Evolutionary conservation across 30 jellyfish, hydroid and myxozoan genomes (phyloP), one percentile per base, ranked within the genome.

Genomic region (Catostylus mosaicus): DNA sequence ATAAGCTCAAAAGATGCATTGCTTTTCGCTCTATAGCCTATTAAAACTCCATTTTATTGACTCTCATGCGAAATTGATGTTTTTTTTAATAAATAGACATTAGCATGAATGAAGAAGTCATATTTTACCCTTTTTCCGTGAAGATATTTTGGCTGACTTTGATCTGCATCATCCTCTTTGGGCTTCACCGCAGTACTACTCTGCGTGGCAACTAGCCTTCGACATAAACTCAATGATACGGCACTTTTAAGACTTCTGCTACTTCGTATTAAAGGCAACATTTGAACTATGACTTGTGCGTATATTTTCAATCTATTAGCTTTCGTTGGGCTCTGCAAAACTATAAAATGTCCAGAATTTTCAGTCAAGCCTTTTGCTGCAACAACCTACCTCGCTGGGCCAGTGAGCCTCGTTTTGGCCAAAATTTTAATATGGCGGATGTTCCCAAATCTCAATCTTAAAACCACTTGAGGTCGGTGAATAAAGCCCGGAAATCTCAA

Each of bases 141-240:
- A 56, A 82, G 71, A 59, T 82, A 82, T 47, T 72, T 82, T n/a
- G 92, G 92, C 66, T 82, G 82, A 64, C 54, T 47, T 30, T 82
- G 86, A 1, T 45, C 75, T 30, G 33, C 50, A 7, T 82, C 67
- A 1, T 75, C 80, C 3, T 60, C 61, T 9, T 59, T 37, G 0
- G 50, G 46, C 51, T 34, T 62, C 22, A 50, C 78, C 31, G 88
- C 78, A 20, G 61, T 27, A 72, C 30, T 24, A 3, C 57, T 32
- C 47, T 63, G 26, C 0, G 67, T 52, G 9, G 67, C 67, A 16
- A 52, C 9, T 0, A 59, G 24, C 71, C 38, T 59, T 18, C 18
- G 71, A 59, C 71, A 59, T 0, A 24, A 35, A 12, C 24, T 59
- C 0, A 16, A 6, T 10, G 24, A 9, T 4, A 50, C 5, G 20